These are phyloP conservation scores for Galerucella pusilla DNA, from an alignment of 2,888 invertebrate genomes.

Conservation along the genomic window DNA sequence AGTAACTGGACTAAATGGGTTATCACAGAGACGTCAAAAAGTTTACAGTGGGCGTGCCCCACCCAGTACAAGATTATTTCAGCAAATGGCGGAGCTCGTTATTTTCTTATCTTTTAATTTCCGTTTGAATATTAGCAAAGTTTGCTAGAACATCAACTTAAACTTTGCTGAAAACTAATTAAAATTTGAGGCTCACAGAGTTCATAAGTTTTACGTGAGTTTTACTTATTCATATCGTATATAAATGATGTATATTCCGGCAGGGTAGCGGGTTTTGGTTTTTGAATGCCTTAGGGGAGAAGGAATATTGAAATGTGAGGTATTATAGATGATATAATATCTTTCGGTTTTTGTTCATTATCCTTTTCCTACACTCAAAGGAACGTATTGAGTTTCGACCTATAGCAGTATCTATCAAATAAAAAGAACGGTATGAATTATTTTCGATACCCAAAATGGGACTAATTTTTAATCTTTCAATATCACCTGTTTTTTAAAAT, in stretches of 20 bases:
- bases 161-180: constrained; percentile 63
- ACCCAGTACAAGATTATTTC: constrained; percentile 40
- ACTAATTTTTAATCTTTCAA: too few relatives aligned
- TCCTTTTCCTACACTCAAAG: background rate
- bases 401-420: background rate
- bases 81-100: constrained; percentile 52
- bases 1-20: constrained; percentile 15
- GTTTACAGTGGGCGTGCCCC: constrained; percentile 24
- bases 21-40: constrained; percentile 40
- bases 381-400: background rate
- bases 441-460: background rate
- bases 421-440: background rate
- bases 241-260: constrained; percentile 58
- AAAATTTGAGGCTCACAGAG: constrained; percentile 63
- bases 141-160: constrained; percentile 49
- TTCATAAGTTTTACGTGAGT: constrained; percentile 62
- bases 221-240: constrained; percentile 64
- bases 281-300: constrained; percentile 28
- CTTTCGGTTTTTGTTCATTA: background rate
- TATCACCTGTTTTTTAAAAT: too few relatives aligned
- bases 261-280: constrained; percentile 42
- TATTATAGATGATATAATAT: constrained; percentile 11
- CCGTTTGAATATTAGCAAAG: constrained; percentile 62
- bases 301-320: constrained; percentile 19
- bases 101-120: constrained; percentile 66